phyloP scores from a whole-genome alignment of 2,888 invertebrate species.

The Drosophila atripex region DNA sequence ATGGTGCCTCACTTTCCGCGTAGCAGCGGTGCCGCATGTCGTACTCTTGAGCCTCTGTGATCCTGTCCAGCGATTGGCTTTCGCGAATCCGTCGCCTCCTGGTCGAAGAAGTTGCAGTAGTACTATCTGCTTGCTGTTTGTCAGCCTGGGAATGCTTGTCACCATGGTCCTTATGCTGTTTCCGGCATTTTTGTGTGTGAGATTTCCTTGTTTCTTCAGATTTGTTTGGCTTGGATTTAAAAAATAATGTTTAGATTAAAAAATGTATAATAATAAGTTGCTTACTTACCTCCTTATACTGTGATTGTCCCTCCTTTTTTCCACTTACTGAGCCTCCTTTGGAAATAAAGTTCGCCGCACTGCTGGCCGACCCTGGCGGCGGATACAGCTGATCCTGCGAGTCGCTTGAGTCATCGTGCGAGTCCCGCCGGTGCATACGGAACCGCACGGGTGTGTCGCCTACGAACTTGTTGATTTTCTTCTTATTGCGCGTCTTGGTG shows the following conservation, averaged over 20 bases:
- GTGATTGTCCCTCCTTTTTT: slow-evolving; percentile 79
- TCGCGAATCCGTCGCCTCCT: slow-evolving; percentile 88
- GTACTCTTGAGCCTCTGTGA: slow-evolving; percentile 93
- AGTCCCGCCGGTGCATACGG: slow-evolving; percentile 88
- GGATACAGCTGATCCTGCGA: slow-evolving; percentile 88
- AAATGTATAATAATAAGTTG: fast-evolving
- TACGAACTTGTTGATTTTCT: slow-evolving; percentile 89
- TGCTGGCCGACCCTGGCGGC: slow-evolving; percentile 74
- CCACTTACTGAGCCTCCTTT: slow-evolving; percentile 66
- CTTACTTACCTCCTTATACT: slow-evolving; percentile 71
- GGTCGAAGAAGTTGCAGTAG: slow-evolving; percentile 14
- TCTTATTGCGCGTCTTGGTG: slow-evolving; percentile 90
- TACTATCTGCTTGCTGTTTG: slow-evolving; percentile 61
- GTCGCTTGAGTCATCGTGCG: slow-evolving; percentile 94
- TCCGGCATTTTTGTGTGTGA: slow-evolving; percentile 75
- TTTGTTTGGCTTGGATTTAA: slow-evolving; percentile 71
- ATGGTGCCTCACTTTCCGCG: slow-evolving; percentile 40
- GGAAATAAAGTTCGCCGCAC: slow-evolving; percentile 77
- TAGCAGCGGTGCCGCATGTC: slow-evolving; percentile 79
- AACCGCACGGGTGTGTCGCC: slow-evolving; percentile 86
- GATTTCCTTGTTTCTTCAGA: slow-evolving; percentile 80
- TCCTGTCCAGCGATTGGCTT: slow-evolving; percentile 93
- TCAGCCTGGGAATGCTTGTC: slow-evolving; percentile 75
- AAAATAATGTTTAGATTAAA: neutral
- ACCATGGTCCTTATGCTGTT: slow-evolving; percentile 72